Base-by-base conservation (phyloP, 2,888 invertebrate genomes). In the Thelaira solivaga region DNA sequence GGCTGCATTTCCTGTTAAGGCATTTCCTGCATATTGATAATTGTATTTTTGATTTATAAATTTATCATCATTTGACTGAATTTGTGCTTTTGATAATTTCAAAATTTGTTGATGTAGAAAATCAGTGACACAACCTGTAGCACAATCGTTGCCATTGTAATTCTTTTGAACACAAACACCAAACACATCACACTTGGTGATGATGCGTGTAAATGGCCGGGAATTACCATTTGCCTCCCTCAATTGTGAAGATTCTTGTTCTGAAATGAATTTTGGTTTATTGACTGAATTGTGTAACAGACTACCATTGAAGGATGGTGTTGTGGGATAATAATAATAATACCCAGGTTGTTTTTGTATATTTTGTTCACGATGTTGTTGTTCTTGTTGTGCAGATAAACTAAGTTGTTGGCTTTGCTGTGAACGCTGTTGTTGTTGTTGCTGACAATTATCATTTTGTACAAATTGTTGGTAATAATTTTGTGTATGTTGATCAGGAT, bases 81-180 rank as follows among this genome's bases (percentile, higher is more conserved):
- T 73, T 16, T 71, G 76, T 6, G 82, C 80, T 13, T 84, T 81
- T 1, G 85, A 74, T 49, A 59, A 71, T n/a, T 80, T 62, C 59
- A 85, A 41, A 16, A 82, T 26, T 7, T 81, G 80, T 47, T 83
- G 78, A 64, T 86, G 85, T 26, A 67, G 67, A 2, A 64, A 69
- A 39, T 85, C 85, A 81, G 83, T 0, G 82, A 80, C 34, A n/a
- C n/a, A n/a, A 49, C 76, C 16, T 22, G 1, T 24, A 18, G 10
- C 31, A 18, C 5, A 49, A 8, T 24, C 39, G 11, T 8, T 26
- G 13, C 22, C 34, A 41, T 62, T 77, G 29, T 10, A 76, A 79
- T 51, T 83, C n/a, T n/a, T n/a, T n/a, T n/a, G n/a, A n/a, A n/a
- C 82, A 55, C 86, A 86, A 1, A 80, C 81, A 0, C 85, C 85